A percentile compares a stretch with the other conserved stretches of the same genome.
phyloP scores from a whole-genome alignment of 2,113 vertebrate species.

The Cichladusa arquata region DNA sequence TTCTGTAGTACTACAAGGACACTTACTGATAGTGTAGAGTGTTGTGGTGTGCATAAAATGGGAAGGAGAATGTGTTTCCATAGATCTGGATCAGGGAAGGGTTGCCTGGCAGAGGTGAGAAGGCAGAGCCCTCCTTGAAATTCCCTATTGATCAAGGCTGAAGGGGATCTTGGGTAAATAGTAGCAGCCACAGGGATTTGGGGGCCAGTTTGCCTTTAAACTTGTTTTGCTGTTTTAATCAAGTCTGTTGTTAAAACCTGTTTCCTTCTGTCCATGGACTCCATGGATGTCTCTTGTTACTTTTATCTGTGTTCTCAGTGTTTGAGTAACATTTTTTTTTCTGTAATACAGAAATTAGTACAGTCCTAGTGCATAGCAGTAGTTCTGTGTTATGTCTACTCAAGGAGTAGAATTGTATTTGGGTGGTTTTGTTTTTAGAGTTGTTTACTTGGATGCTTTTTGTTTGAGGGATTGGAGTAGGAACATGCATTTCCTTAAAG shows the following conservation, averaged over 20 bases:
- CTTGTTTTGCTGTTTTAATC: neutral
- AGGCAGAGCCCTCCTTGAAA: neutral
- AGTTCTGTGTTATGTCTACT: neutral
- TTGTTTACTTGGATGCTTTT: slow-evolving; percentile 3
- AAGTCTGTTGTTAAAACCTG: neutral
- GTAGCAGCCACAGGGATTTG: neutral
- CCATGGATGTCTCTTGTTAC: neutral
- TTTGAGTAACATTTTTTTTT: neutral
- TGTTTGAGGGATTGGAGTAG: neutral
- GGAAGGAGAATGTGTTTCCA: neutral
- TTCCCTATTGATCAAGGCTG: neutral
- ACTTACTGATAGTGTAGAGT: neutral
- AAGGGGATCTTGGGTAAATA: neutral
- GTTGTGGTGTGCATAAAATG: neutral
- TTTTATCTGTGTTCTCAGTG: neutral
- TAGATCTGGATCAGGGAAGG: neutral
- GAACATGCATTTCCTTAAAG: neutral
- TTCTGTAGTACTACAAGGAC: neutral
- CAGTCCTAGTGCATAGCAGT: neutral
- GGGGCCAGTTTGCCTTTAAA: neutral
- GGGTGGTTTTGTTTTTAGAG: neutral
- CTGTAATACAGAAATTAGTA: neutral
- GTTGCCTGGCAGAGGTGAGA: neutral
- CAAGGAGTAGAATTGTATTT: neutral
- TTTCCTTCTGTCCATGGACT: neutral